Evolutionary conservation across 1,140 invertebrate species (phyloP), one percentile per base, ranked within the genome.

Genomic region (Hylyphantes graminicola): DNA sequence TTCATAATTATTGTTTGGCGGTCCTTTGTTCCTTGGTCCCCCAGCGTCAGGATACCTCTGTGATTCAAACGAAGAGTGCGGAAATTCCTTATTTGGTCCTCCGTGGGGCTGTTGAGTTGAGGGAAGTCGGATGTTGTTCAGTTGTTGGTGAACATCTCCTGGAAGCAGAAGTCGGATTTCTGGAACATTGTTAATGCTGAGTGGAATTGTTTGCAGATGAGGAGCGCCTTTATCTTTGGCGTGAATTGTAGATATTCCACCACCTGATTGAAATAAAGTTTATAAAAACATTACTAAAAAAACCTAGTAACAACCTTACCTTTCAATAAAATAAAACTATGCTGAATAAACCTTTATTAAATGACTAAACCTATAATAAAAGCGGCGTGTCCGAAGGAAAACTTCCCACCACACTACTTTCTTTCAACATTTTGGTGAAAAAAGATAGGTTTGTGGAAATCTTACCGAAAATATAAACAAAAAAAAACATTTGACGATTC

Each of bases 101-200:
- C 8, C 35, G 0, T 54, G 35, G 2, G 12, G 11, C 8, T 68
- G 77, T 55, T 64, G 77, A 4, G 64, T 11, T 54, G 11, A 17
- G 0, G 65, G n/a, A 68, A 67, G 61, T n/a, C 64, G 19, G 8
- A 77, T 74, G 21, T 76, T 77, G 7, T 17, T 68, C 70, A 85
- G 57, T 35, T 85, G 82, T 4, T 59, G 15, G 17, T 85, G 82
- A 61, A 85, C 82, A 63, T 85, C 82, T 12, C 65, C 65, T 7
- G 82, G 82, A 61, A 85, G 11, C n/a, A 85, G 54, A 9, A 85
- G 21, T 53, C 82, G 17, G 21, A 85, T 85, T 63, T 85, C 82
- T 9, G 82, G 82, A 61, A 85, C 82, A 53, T 85, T 72, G 57
- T 77, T 77, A 17, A 85, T 19, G n/a, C 11, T 74, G 21, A 83